Evolutionary conservation across 2,888 invertebrate species (phyloP).

Genomic region (Drosophila multiciliata): DNA sequence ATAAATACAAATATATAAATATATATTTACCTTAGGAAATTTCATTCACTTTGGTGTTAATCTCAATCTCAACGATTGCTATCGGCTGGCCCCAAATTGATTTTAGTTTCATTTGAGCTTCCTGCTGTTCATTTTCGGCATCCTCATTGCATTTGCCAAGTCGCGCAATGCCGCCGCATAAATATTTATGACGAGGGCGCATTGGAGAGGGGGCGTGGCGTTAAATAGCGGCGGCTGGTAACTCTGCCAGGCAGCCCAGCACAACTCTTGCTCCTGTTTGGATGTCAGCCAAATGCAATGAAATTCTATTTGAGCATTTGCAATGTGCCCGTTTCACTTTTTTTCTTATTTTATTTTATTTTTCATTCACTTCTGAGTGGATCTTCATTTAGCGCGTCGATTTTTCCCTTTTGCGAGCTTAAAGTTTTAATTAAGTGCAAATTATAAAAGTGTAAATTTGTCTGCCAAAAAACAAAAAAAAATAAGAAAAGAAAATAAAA

Average conservation of each 20-base stretch:
- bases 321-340: constrained; percentile 47
- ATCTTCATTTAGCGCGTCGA: constrained; percentile 43
- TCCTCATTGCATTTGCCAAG: constrained; percentile 65
- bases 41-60: constrained; percentile 53
- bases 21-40: constrained; percentile 59
- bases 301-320: constrained; percentile 73
- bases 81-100: constrained; percentile 72
- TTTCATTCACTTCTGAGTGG: constrained; percentile 30
- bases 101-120: constrained; percentile 76
- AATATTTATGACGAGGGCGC: constrained; percentile 69
- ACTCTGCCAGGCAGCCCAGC: constrained; percentile 19
- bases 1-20: background rate
- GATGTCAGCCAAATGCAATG: constrained; percentile 73
- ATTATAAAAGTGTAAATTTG: constrained; percentile 70
- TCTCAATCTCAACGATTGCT: constrained; percentile 69
- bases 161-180: constrained; percentile 55
- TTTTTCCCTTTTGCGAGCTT: constrained; percentile 31
- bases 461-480: constrained; percentile 15
- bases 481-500: constrained; percentile 6
- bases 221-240: constrained; percentile 35
- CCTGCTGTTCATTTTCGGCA: constrained; percentile 55
- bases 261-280: constrained; percentile 51
- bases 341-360: background rate
- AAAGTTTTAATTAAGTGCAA: constrained; percentile 79
- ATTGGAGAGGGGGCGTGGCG: constrained; percentile 33